These are phyloP conservation scores for Drosophila acutilabella DNA, from an alignment of 2,888 invertebrate genomes.

Conservation along the genomic window DNA sequence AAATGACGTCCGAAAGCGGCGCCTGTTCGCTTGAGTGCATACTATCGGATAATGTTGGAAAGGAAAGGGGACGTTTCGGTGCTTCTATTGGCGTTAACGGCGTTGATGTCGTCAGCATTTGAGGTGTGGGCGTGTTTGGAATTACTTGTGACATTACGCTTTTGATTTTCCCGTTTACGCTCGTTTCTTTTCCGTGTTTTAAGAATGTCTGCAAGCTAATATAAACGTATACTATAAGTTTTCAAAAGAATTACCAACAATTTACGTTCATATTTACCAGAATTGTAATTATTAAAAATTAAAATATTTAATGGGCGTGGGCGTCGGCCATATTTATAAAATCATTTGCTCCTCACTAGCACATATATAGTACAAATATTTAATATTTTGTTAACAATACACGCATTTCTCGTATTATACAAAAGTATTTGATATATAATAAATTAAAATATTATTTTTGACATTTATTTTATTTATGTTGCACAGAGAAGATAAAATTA, in stretches of 20 bases:
- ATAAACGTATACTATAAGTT: slow-evolving; percentile 1
- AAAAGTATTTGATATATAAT: slow-evolving; percentile 17
- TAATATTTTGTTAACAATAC: slow-evolving; percentile 19
- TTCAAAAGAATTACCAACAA: not conserved
- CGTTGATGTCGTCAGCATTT: slow-evolving; percentile 79
- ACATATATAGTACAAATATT: slow-evolving; percentile 33
- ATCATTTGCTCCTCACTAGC: slow-evolving; percentile 44
- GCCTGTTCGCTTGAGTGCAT: slow-evolving; percentile 50
- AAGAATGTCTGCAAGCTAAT: slow-evolving; percentile 37
- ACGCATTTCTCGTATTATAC: slow-evolving; percentile 21
- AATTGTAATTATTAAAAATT: slow-evolving; percentile 52
- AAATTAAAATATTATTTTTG: slow-evolving; percentile 36
- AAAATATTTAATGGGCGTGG: slow-evolving; percentile 68
- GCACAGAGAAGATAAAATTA: slow-evolving; percentile 54
- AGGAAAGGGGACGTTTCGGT: slow-evolving; percentile 58
- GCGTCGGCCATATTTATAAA: slow-evolving; percentile 72
- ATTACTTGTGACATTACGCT: slow-evolving; percentile 76
- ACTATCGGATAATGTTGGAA: slow-evolving; percentile 51
- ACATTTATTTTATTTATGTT: slow-evolving; percentile 70
- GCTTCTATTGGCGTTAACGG: slow-evolving; percentile 67
- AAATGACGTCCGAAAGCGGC: slow-evolving; percentile 46
- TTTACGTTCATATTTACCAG: slow-evolving; percentile 52
- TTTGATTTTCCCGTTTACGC: slow-evolving; percentile 17
- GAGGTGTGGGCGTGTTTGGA: slow-evolving; percentile 77
- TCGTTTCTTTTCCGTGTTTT: slow-evolving; percentile 21